Evolutionary conservation across 2,888 invertebrate species (phyloP).

Genomic region (Drosophila prostipennis): DNA sequence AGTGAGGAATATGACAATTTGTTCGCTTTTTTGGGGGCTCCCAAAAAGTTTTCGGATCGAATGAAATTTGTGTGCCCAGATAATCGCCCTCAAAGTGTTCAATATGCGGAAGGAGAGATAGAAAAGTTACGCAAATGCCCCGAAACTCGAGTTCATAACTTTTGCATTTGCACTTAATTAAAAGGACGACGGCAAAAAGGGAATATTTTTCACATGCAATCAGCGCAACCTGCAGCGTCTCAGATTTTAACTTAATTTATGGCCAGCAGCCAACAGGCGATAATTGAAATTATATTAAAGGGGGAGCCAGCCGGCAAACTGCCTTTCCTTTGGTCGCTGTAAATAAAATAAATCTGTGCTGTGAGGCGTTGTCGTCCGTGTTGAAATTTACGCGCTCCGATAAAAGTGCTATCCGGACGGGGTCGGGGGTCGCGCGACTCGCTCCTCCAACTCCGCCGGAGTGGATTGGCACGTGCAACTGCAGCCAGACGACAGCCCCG

Average conservation of each 20-base stretch:
- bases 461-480: slow-evolving; percentile 70
- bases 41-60: slow-evolving; percentile 18
- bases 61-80: slow-evolving; percentile 4
- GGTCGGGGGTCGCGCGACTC: background rate
- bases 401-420: slow-evolving; percentile 47
- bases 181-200: slow-evolving; percentile 44
- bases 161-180: slow-evolving; percentile 64
- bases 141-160: slow-evolving; percentile 41
- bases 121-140: slow-evolving; percentile 6
- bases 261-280: slow-evolving; percentile 69
- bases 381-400: slow-evolving; percentile 65
- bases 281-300: slow-evolving; percentile 76
- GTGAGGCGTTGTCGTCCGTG: slow-evolving; percentile 41
- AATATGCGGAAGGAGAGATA: slow-evolving; percentile 23
- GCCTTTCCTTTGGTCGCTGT: slow-evolving; percentile 40
- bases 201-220: slow-evolving; percentile 61
- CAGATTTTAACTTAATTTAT: slow-evolving; percentile 67
- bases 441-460: slow-evolving; percentile 3
- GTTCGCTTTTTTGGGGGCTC: background rate
- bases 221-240: slow-evolving; percentile 47
- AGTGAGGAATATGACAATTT: slow-evolving; percentile 10
- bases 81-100: slow-evolving; percentile 31
- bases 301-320: slow-evolving; percentile 29
- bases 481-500: slow-evolving; percentile 67
- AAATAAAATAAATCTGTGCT: slow-evolving; percentile 74